Conservation (phyloP, 2,888 invertebrate species). For the Brassicogethes aeneus region DNA sequence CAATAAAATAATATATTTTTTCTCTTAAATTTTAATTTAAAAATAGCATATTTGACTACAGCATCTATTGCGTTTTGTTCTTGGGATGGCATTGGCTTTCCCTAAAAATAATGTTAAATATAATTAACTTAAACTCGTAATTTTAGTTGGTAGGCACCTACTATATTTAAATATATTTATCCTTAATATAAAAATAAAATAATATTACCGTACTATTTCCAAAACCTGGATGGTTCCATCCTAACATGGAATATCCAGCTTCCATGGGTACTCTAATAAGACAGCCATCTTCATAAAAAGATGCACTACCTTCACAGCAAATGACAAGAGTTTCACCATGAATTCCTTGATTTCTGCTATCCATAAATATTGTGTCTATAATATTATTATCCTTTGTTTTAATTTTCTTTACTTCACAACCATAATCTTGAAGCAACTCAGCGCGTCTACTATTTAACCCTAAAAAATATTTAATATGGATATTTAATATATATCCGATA, state of each 20-base stretch:
- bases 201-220: slow-evolving; percentile 67
- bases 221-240: slow-evolving; percentile 98
- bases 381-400: slow-evolving; percentile 66
- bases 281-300: slow-evolving; percentile 87
- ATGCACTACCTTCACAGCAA: slow-evolving; percentile 91
- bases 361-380: slow-evolving; percentile 84
- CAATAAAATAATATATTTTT: slow-evolving; percentile 78
- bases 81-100: slow-evolving; percentile 69
- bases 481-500: no score
- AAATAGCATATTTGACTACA: slow-evolving; percentile 83
- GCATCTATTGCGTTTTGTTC: slow-evolving; percentile 83
- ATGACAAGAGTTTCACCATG: slow-evolving; percentile 70
- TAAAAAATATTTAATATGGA: no score
- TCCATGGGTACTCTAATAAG: slow-evolving; percentile 77
- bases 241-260: slow-evolving; percentile 81
- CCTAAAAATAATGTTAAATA: no score
- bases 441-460: slow-evolving; percentile 38
- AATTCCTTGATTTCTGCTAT: slow-evolving; percentile 49
- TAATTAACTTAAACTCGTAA: no score
- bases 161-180: no score
- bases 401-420: slow-evolving; percentile 69
- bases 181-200: no score
- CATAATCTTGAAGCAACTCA: slow-evolving; percentile 59
- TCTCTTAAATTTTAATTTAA: slow-evolving; percentile 65
- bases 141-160: no score